phyloP scores from a whole-genome alignment of 2,888 invertebrate species.

The Heteropelma amictum region DNA sequence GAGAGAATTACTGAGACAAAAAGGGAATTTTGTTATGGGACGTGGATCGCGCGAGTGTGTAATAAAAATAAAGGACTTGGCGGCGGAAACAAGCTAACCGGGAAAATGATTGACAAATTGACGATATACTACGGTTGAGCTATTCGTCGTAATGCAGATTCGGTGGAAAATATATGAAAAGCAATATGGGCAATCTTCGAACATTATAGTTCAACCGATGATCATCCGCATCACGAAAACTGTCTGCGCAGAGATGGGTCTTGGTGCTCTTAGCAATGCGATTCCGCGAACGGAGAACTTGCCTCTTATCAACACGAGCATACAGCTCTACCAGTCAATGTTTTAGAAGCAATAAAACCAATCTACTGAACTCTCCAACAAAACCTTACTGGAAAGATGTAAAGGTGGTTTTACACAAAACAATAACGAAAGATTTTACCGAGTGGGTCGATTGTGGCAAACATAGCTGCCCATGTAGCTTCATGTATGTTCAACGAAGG shows the following conservation, averaged over 20 bases:
- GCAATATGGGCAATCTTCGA: constrained; percentile 44
- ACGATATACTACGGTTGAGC: constrained; percentile 47
- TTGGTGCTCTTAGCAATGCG: constrained; percentile 57
- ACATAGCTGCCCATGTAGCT: constrained; percentile 34
- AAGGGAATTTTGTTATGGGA: neutral
- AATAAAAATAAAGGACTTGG: constrained; percentile 32
- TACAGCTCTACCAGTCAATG: constrained; percentile 29
- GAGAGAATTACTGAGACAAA: constrained; percentile 5
- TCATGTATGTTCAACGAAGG: constrained; percentile 34
- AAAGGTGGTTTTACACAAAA: constrained; percentile 53
- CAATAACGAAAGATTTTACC: constrained; percentile 46
- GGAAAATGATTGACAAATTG: constrained; percentile 20
- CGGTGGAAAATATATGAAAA: constrained; percentile 47
- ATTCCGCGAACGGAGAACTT: constrained; percentile 40
- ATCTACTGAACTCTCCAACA: constrained; percentile 50
- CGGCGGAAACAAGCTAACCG: constrained; percentile 14
- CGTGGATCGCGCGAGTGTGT: constrained; percentile 13
- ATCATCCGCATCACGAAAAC: constrained; percentile 59
- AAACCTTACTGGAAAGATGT: constrained; percentile 50
- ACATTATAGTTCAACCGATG: constrained; percentile 61
- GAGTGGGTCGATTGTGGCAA: constrained; percentile 35
- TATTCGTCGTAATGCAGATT: constrained; percentile 45
- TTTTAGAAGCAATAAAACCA: constrained; percentile 47
- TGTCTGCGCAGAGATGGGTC: constrained; percentile 54
- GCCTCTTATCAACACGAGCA: constrained; percentile 51